A percentile compares a stretch with the other conserved stretches of the same genome.
phyloP scores from a whole-genome alignment of 2,113 vertebrate genomes.

The Alligator mississippiensis region DNA sequence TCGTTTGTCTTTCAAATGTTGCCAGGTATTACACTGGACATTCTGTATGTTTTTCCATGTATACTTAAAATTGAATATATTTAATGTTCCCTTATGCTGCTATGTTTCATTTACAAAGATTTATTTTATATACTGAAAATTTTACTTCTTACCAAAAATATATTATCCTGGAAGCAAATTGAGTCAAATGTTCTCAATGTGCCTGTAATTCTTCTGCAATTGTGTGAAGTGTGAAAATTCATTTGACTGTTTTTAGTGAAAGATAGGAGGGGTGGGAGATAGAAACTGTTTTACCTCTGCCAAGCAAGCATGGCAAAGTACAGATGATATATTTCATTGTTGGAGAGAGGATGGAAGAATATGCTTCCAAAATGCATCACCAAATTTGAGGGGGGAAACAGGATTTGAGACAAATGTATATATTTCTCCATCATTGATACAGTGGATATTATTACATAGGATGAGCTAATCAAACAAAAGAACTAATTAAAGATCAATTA shows the following conservation, averaged over 20 bases:
- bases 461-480: neutral
- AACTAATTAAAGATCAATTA: neutral
- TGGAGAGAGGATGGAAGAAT: neutral
- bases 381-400: neutral
- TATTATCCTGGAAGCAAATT: slow-evolving; percentile 11
- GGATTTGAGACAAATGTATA: neutral
- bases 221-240: slow-evolving; percentile 64
- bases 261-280: slow-evolving; percentile 32
- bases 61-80: neutral
- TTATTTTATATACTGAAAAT: neutral
- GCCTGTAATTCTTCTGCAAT: slow-evolving; percentile 37
- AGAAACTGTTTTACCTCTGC: slow-evolving; percentile 40
- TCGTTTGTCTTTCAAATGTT: slow-evolving; percentile 34
- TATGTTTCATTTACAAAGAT: neutral
- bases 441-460: neutral
- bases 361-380: neutral
- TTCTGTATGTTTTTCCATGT: neutral
- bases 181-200: slow-evolving; percentile 49
- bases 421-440: neutral
- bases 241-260: slow-evolving; percentile 50
- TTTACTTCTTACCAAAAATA: slow-evolving; percentile 41
- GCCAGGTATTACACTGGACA: slow-evolving; percentile 23
- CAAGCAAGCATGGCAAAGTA: slow-evolving; percentile 15
- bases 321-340: neutral
- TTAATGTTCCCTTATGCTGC: neutral